Conservation (phyloP, 2,797 vertebrate species). For the Carduelis carduelis region DNA sequence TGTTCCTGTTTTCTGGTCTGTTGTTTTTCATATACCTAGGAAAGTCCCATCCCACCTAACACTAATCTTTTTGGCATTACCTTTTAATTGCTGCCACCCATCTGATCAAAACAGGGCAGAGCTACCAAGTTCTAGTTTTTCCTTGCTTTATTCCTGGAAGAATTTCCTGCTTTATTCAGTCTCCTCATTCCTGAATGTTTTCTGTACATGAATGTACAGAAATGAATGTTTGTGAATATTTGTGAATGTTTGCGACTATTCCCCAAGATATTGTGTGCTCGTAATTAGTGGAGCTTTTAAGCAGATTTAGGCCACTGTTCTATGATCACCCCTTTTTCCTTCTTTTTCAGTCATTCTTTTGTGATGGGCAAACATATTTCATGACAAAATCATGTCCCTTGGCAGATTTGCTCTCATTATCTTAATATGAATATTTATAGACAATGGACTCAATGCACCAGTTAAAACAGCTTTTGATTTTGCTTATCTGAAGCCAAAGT, state of each 20-base stretch:
- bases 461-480: constrained; percentile 60
- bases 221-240: no score
- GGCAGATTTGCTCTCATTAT: constrained; percentile 35
- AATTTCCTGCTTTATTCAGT: background rate
- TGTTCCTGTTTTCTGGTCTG: background rate
- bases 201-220: background rate
- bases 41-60: background rate
- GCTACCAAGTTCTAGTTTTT: constrained; percentile 21
- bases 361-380: constrained; percentile 20
- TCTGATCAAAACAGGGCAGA: background rate
- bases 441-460: constrained; percentile 32
- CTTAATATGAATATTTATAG: constrained; percentile 13
- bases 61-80: constrained; percentile 2
- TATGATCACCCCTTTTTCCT: background rate
- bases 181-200: constrained; percentile 1
- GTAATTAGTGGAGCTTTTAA: constrained; percentile 9
- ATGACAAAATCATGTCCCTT: background rate
- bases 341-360: constrained; percentile 2
- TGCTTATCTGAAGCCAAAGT: constrained; percentile 53
- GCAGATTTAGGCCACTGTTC: background rate
- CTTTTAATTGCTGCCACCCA: constrained; percentile 8
- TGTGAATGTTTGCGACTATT: background rate
- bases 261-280: background rate
- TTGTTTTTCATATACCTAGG: background rate
- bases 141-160: constrained; percentile 11